Evolutionary conservation across 2,113 vertebrate species (phyloP).

Genomic region (Erythrocercus mccallii): DNA sequence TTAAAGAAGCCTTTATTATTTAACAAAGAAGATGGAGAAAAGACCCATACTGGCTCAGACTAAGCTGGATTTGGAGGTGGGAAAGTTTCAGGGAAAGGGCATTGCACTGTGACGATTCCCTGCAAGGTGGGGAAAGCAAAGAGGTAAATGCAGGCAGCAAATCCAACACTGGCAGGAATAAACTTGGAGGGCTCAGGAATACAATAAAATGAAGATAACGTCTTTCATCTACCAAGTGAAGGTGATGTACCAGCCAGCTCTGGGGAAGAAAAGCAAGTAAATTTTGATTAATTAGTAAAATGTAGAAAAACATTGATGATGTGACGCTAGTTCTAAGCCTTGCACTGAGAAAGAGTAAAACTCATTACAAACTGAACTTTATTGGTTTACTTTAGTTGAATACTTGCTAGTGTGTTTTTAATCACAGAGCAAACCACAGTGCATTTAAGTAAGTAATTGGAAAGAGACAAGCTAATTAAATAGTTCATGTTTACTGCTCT

Average conservation of each 20-base stretch:
- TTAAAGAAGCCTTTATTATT: background rate
- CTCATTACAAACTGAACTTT: background rate
- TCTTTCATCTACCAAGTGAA: background rate
- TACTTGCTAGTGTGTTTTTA: background rate
- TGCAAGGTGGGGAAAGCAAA: background rate
- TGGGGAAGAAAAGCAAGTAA: background rate
- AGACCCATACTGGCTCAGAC: background rate
- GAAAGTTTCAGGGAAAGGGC: background rate
- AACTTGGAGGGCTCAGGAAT: background rate
- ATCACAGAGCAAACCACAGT: background rate
- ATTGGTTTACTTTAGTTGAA: background rate
- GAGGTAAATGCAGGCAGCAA: background rate
- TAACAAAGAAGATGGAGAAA: background rate
- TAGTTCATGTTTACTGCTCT: background rate
- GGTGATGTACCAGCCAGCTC: background rate
- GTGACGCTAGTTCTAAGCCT: background rate
- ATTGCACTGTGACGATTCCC: background rate
- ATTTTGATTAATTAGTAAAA: background rate
- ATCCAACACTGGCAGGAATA: background rate
- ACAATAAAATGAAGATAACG: background rate
- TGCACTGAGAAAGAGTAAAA: background rate
- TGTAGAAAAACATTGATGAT: background rate
- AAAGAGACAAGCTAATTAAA: slow-evolving; percentile 4
- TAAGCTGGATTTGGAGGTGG: background rate
- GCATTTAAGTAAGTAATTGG: background rate